Evolutionary conservation across 2,797 vertebrate genomes (phyloP).

Genomic region (Melanotaenia nigrans): DNA sequence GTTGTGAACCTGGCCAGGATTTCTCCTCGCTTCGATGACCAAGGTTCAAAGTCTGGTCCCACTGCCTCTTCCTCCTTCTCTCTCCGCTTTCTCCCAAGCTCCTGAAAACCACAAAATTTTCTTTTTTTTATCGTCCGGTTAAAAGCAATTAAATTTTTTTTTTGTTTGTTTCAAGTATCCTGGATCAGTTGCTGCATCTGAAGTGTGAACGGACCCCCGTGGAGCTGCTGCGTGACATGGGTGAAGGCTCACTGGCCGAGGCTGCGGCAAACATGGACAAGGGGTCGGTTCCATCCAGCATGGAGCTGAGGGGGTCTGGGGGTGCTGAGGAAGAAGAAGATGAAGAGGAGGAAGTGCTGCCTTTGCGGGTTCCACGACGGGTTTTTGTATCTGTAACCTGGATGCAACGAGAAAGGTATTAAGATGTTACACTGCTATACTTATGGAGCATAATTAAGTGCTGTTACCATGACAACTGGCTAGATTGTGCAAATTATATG

Average conservation of each 20-base stretch:
- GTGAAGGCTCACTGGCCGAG: slow-evolving; percentile 62
- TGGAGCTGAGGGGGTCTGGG: slow-evolving; percentile 91
- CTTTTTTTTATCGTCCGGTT: neutral
- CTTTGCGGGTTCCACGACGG: slow-evolving; percentile 89
- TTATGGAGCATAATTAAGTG: neutral
- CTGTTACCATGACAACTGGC: neutral
- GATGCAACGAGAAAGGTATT: neutral
- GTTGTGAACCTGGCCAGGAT: slow-evolving; percentile 96
- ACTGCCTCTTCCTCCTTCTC: slow-evolving; percentile 88
- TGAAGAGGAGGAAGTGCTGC: slow-evolving; percentile 91
- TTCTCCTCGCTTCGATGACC: slow-evolving; percentile 91
- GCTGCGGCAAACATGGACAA: slow-evolving; percentile 93
- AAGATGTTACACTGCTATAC: neutral
- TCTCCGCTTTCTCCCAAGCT: slow-evolving; percentile 84
- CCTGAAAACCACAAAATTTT: slow-evolving; percentile 76
- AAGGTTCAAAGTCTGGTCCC: slow-evolving; percentile 92
- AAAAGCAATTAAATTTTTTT: neutral
- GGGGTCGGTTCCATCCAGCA: slow-evolving; percentile 94
- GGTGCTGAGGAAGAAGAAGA: slow-evolving; percentile 91
- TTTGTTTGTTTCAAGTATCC: neutral
- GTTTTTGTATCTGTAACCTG: slow-evolving; percentile 93
- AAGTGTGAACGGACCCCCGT: slow-evolving; percentile 68
- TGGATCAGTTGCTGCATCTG: neutral
- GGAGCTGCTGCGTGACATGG: slow-evolving; percentile 70
- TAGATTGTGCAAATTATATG: neutral